phyloP scores from a whole-genome alignment of 2,888 invertebrate species.

The Cerastoderma edule region DNA sequence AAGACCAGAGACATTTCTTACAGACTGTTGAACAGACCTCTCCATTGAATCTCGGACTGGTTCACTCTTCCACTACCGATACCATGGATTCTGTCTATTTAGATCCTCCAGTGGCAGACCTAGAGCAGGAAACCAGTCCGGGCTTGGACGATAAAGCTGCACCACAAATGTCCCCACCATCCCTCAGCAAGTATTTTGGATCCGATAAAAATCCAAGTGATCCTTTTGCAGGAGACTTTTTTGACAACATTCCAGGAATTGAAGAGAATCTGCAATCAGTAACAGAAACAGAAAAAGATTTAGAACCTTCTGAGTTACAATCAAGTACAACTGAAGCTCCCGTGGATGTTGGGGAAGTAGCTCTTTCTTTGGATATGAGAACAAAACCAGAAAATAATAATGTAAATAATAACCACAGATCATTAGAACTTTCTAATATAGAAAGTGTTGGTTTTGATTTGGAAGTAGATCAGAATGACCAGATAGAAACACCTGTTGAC shows the following conservation, averaged over 20 bases:
- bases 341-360: background rate
- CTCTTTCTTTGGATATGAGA: too few relatives aligned
- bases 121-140: slow-evolving; percentile 39
- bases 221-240: slow-evolving; percentile 67
- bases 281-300: background rate
- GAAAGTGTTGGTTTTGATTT: slow-evolving; percentile 67
- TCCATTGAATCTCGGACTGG: slow-evolving; percentile 44
- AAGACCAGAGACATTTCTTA: slow-evolving; percentile 42
- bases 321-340: background rate
- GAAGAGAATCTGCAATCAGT: slow-evolving; percentile 32
- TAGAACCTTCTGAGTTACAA: background rate
- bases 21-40: slow-evolving; percentile 9
- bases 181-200: slow-evolving; percentile 76
- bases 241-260: slow-evolving; percentile 61
- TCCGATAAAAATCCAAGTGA: slow-evolving; percentile 51
- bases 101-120: slow-evolving; percentile 67
- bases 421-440: slow-evolving; percentile 21
- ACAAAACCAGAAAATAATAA: too few relatives aligned
- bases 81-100: slow-evolving; percentile 78
- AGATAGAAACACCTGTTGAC: slow-evolving; percentile 53
- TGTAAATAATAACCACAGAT: slow-evolving; percentile 28
- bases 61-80: slow-evolving; percentile 78
- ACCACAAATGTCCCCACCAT: slow-evolving; percentile 40
- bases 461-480: slow-evolving; percentile 52
- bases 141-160: slow-evolving; percentile 9